Evolutionary conservation across 2,888 invertebrate genomes (phyloP), one percentile per base, ranked within the genome.

Genomic region (Phyto melanocephala): DNA sequence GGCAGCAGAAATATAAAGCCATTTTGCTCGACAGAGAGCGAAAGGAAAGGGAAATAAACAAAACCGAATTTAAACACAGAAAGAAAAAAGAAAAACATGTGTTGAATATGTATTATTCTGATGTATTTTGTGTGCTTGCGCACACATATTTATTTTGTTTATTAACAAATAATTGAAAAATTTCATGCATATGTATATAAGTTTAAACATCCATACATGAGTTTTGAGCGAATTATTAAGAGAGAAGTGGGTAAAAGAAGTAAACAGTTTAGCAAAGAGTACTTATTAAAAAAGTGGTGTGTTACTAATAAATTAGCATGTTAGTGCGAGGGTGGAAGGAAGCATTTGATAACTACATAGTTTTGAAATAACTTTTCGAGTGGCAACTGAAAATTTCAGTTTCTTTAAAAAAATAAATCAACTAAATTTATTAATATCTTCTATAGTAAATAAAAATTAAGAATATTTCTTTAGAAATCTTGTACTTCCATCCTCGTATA

Each of bases 81-180:
- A 54, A n/a, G 17, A 50, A 60, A 56, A 54, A 24, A 20, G 3
- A 62, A 81, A 80, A 80, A 67, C 76, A 81, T 80, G 81, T 78
- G 68, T 75, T 72, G 71, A 76, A 76, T 74, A 67, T 58, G 54
- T 35, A 10, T 22, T 72, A 4, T 56, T 35, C 42, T 56, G 24
- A 13, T 45, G 0, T 28, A 8, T 15, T 28, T 33, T 52, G 24
- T 52, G 17, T 40, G 4, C 62, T 20, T 75, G 45, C 62, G 20
- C 42, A n/a, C n/a, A n/a, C n/a, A 7, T 63, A 28, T 45, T 33
- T 15, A 20, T 47, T 47, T 17, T 11, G 20, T 60, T 60, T 60
- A 60, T 60, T 65, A 58, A 50, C 62, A 78, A 84, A 84, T 54
- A 11, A n/a, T n/a, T 72, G 35, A 13, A 67, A 80, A 81, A 81